Conservation (phyloP, 2,113 vertebrate species). For the Mus spicilegus region DNA sequence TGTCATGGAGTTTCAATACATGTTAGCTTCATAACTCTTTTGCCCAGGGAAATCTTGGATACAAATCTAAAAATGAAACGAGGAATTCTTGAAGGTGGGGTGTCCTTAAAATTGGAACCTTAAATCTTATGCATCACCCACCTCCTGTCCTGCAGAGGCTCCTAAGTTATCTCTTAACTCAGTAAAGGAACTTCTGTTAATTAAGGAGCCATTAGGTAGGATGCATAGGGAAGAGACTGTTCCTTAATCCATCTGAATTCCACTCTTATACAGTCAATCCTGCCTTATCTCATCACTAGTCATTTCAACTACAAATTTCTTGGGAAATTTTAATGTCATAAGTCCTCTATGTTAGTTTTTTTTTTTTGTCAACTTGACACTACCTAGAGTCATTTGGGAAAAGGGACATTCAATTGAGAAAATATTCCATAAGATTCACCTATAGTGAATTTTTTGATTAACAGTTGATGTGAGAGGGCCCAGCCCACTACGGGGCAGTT, state of each 20-base stretch:
- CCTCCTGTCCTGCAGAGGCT: not conserved
- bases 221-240: not conserved
- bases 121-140: not conserved
- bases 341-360: not conserved
- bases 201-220: not conserved
- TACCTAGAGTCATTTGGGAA: not conserved
- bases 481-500: not conserved
- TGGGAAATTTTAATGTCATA: conserved; percentile 39
- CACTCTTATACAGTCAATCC: not conserved
- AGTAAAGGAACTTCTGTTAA: not conserved
- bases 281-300: not conserved
- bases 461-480: not conserved
- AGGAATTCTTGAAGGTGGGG: not conserved
- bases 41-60: not conserved
- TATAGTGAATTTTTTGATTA: not conserved
- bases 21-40: conserved; percentile 10
- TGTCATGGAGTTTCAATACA: not conserved
- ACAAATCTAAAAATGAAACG: not conserved
- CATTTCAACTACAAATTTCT: conserved; percentile 62
- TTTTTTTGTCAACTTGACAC: not conserved
- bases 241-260: not conserved
- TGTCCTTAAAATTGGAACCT: not conserved
- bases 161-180: not conserved
- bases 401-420: not conserved
- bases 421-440: not conserved